These are phyloP conservation scores for Pristionchus maxplancki DNA, from an alignment of 2,888 invertebrate genomes.

Conservation along the genomic window DNA sequence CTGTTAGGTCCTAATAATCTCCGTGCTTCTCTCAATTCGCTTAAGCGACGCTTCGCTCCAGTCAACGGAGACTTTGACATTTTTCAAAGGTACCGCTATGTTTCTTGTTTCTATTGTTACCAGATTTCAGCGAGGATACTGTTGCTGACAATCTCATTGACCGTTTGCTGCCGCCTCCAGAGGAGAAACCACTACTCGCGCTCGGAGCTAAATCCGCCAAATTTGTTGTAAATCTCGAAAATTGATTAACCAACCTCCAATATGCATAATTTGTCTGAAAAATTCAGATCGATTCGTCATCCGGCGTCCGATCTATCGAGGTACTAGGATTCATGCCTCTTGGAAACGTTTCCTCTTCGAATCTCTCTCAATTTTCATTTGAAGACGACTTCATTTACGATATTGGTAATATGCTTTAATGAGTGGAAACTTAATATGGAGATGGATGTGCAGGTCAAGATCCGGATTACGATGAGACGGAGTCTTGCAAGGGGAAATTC, in stretches of 20 bases:
- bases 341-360: neutral
- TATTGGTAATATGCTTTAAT: neutral
- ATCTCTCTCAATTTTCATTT: constrained; percentile 27
- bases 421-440: neutral
- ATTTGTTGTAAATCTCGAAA: neutral
- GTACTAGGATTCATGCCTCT: constrained; percentile 26
- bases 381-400: constrained; percentile 6
- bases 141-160: constrained; percentile 13
- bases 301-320: constrained; percentile 15
- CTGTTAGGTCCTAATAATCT: neutral
- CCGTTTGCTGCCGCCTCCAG: constrained; percentile 12
- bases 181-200: neutral
- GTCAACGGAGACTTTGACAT: neutral
- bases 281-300: neutral
- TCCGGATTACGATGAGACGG: neutral
- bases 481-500: neutral
- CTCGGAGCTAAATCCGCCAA: neutral
- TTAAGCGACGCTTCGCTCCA: neutral
- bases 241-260: too few species aligned
- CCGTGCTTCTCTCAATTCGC: neutral
- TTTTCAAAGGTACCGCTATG: neutral
- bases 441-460: neutral
- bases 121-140: neutral
- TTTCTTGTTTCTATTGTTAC: neutral
- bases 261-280: too few species aligned